A percentile compares a stretch with the other conserved stretches of the same genome.
phyloP scores from a whole-genome alignment of 2,797 vertebrate genomes.

The Uromys caudimaculatus region DNA sequence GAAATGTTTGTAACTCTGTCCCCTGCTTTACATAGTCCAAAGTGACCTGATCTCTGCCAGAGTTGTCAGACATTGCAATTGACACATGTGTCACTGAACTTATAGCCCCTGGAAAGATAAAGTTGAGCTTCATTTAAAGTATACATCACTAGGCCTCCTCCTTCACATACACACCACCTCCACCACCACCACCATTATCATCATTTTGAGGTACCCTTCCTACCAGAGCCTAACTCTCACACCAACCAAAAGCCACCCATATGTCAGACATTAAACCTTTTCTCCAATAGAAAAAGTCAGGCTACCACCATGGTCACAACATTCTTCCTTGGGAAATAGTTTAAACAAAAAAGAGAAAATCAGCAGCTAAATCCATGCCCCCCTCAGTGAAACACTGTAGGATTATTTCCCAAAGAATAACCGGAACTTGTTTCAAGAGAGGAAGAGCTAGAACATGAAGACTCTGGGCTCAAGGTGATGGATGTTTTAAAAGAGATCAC shows the following conservation, averaged over 20 bases:
- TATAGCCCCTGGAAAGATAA: neutral
- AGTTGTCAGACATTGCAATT: neutral
- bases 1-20: neutral
- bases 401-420: neutral
- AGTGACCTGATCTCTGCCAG: neutral
- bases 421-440: neutral
- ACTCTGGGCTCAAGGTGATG: neutral
- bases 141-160: neutral
- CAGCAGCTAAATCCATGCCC: neutral
- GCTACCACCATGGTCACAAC: neutral
- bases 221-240: neutral
- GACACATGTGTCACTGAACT: neutral
- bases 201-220: neutral
- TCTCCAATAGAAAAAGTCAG: neutral
- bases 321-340: neutral
- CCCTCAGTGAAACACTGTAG: neutral
- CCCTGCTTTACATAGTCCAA: neutral
- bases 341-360: neutral
- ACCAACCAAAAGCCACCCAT: neutral
- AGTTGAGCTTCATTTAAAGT: neutral
- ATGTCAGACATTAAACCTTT: neutral
- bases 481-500: neutral
- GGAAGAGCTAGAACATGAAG: neutral
- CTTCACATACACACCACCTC: neutral
- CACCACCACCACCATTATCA: neutral